A percentile compares a stretch with the other conserved stretches of the same genome.
phyloP scores from a whole-genome alignment of 2,113 vertebrate genomes.

The Chinchilla lanigera region DNA sequence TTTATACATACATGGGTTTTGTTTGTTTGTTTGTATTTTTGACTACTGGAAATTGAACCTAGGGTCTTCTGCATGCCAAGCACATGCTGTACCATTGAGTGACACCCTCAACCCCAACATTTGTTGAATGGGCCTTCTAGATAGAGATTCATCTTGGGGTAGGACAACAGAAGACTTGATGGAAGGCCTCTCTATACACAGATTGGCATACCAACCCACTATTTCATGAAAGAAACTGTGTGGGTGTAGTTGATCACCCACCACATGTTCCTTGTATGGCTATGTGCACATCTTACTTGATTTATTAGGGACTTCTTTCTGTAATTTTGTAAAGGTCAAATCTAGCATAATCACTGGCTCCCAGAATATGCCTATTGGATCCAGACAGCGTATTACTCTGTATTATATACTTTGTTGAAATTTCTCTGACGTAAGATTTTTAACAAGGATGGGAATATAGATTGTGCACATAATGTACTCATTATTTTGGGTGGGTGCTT shows the following conservation, averaged over 20 bases:
- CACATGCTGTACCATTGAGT: neutral
- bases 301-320: slow-evolving; percentile 79
- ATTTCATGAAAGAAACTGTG: slow-evolving; percentile 55
- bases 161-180: slow-evolving; percentile 20
- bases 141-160: slow-evolving; percentile 6
- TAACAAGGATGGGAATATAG: slow-evolving; percentile 62
- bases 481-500: slow-evolving; percentile 72
- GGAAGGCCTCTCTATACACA: slow-evolving; percentile 22
- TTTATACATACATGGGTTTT: neutral
- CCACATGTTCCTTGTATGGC: slow-evolving; percentile 61
- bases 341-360: slow-evolving; percentile 72
- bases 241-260: slow-evolving; percentile 53
- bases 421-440: slow-evolving; percentile 69
- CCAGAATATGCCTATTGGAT: slow-evolving; percentile 66
- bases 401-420: slow-evolving; percentile 62
- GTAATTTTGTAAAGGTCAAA: slow-evolving; percentile 78
- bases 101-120: neutral
- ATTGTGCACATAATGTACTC: slow-evolving; percentile 69
- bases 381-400: slow-evolving; percentile 62
- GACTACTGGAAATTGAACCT: neutral
- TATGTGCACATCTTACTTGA: slow-evolving; percentile 61
- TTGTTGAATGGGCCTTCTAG: slow-evolving; percentile 41
- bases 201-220: slow-evolving; percentile 25
- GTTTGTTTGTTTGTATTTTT: neutral
- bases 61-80: neutral